Conservation (phyloP, 2,113 vertebrate species). For the Catharus fuscescens region DNA sequence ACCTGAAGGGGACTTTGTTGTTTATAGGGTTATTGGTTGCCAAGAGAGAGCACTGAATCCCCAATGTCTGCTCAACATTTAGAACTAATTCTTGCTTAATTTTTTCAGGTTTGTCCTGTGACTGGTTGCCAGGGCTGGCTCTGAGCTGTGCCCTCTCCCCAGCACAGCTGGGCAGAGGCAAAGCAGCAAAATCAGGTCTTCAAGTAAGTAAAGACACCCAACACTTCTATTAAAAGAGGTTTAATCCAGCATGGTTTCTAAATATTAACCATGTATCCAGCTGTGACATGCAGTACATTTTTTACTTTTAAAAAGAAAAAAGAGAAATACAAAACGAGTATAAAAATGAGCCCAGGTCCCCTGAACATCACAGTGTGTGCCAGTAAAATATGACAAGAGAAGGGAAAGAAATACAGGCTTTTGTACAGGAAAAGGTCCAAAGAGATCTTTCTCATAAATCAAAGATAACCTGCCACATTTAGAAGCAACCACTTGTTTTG, state of each 20-base stretch:
- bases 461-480: not conserved
- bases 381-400: not conserved
- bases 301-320: not conserved
- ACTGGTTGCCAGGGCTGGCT: not conserved
- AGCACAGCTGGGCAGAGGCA: not conserved
- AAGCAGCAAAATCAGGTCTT: not conserved
- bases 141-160: not conserved
- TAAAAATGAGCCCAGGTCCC: conserved; percentile 33
- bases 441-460: not conserved
- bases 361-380: conserved; percentile 40
- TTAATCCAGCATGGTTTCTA: conserved; percentile 69
- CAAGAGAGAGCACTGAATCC: not conserved
- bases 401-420: not conserved
- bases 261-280: conserved; percentile 37
- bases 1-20: not conserved
- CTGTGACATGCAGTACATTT: conserved; percentile 68
- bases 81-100: not conserved
- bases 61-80: not conserved
- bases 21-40: not conserved
- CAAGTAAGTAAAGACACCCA: not conserved
- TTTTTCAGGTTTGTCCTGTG: not conserved
- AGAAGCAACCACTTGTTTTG: not conserved
- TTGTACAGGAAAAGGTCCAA: not conserved
- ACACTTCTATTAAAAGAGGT: conserved; percentile 7
- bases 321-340: conserved; percentile 36